Percentiles rank a stretch among this genome's conserved stretches.
These are phyloP conservation scores for Mallotus villosus DNA, from an alignment of 2,797 vertebrate species.

Conservation along the genomic window DNA sequence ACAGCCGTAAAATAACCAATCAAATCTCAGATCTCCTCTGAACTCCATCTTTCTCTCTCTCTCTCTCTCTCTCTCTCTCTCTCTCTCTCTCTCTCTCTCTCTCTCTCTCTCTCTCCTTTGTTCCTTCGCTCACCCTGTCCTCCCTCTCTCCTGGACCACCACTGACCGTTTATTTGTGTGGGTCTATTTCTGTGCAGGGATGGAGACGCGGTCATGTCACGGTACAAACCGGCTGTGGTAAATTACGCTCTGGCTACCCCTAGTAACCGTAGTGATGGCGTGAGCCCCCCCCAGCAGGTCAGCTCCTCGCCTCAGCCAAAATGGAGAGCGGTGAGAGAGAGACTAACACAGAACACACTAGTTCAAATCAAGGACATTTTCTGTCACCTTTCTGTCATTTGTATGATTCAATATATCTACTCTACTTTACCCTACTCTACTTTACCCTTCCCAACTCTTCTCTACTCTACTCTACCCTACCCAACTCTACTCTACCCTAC, in stretches of 20 bases:
- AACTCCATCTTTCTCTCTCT: not conserved
- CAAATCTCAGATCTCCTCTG: too few species aligned
- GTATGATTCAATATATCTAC: too few species aligned
- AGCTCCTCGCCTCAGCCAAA: constrained; percentile 23
- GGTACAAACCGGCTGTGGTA: constrained; percentile 77
- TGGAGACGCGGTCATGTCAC: constrained; percentile 61
- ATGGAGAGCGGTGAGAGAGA: constrained; percentile 62
- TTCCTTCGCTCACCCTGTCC: not conserved
- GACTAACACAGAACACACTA: too few species aligned
- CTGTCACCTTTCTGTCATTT: too few species aligned
- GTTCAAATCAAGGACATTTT: too few species aligned
- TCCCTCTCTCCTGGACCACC: not conserved
- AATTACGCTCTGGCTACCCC: constrained; percentile 71
- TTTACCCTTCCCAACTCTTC: too few species aligned
- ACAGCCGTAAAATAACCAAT: too few species aligned
- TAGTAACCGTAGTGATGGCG: constrained; percentile 36
- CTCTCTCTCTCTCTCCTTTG: constrained; percentile 7
- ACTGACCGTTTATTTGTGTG: not conserved
- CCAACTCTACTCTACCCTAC: too few species aligned
- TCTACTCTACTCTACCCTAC: too few species aligned
- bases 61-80: constrained; percentile 11
- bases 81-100: constrained; percentile 16
- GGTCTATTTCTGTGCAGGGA: constrained; percentile 62
- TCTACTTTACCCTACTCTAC: too few species aligned
- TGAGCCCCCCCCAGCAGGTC: constrained; percentile 21